Evolutionary conservation across 2,888 invertebrate genomes (phyloP).

Genomic region (Tricholauxania praeusta): DNA sequence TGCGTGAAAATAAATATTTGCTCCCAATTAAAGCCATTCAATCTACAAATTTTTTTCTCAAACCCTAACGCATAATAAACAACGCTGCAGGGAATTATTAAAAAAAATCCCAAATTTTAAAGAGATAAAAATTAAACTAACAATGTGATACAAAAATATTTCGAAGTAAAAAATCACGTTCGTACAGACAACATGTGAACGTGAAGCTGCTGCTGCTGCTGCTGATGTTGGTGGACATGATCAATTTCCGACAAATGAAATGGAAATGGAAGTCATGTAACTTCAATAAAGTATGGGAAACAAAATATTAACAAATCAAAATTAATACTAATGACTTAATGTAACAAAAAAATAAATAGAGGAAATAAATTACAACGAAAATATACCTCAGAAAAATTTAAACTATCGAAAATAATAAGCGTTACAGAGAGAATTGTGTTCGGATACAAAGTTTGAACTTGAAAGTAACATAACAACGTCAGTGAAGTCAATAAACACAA

Average conservation of each 20-base stretch:
- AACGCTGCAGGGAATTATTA: conserved; percentile 6
- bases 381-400: too few species aligned
- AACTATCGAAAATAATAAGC: too few species aligned
- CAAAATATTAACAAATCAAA: conserved; percentile 44
- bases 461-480: too few species aligned
- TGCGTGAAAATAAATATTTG: conserved; percentile 7
- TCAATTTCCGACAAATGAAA: conserved; percentile 47
- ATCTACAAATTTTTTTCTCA: conserved; percentile 54
- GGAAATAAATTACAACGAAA: not conserved
- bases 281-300: conserved; percentile 33
- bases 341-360: conserved; percentile 48
- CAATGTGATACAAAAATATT: not conserved
- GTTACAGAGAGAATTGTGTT: too few species aligned
- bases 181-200: too few species aligned
- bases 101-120: not conserved
- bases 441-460: too few species aligned
- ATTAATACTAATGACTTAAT: conserved; percentile 61
- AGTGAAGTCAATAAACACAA: too few species aligned
- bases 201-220: not conserved
- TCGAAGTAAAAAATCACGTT: not conserved
- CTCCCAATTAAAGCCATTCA: conserved; percentile 49
- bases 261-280: conserved; percentile 41
- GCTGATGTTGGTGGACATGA: not conserved
- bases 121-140: not conserved
- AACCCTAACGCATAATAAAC: conserved; percentile 36